Base-by-base conservation (phyloP, 2,888 invertebrate species). In the Hedychridium roseum region DNA sequence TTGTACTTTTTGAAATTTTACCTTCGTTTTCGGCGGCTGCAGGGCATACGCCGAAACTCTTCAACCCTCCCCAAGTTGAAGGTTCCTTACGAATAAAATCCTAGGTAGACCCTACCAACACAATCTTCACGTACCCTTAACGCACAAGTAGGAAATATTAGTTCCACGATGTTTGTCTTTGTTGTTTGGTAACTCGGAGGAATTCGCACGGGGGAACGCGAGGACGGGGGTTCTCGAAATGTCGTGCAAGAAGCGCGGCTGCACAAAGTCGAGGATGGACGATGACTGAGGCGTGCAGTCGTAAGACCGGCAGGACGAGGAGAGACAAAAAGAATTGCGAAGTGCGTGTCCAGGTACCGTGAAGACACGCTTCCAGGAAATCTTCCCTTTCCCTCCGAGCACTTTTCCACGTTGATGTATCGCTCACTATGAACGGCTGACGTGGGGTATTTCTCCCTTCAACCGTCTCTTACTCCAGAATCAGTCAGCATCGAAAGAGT, bases 281-380 rank as follows among this genome's bases (percentile, higher is more conserved):
- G 59, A 59, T 60, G 62, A 62, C 40, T 55, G 42, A 52, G 52
- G 23, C 26, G 40, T 34, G 55, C 43, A 54, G 56, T 51, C 60
- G 50, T 34, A 56, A 52, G 60, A 55, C 46, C 55, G 51, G 48
- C 44, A 53, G 43, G 50, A 58, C 50, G 50, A 60, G 58, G n/a
- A n/a, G n/a, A n/a, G n/a, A n/a, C n/a, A n/a, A 62, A 61, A 62
- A 66, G 66, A 58, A 76, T 76, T 75, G 76, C 73, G 68, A 76
- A 76, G 74, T 70, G 64, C 64, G 68, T 69, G 61, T 65, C 61
- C 73, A 75, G 63, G 60, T 54, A 75, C 68, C 76, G 70, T 76
- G 72, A 76, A 75, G 73, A 71, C 73, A 76, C 73, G 73, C 71
- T 76, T 73, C 73, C 73, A 74, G 74, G 73, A 76, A 67, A 71